Base-by-base conservation (phyloP, 2,113 vertebrate genomes). In the Boleophthalmus pectinirostris region DNA sequence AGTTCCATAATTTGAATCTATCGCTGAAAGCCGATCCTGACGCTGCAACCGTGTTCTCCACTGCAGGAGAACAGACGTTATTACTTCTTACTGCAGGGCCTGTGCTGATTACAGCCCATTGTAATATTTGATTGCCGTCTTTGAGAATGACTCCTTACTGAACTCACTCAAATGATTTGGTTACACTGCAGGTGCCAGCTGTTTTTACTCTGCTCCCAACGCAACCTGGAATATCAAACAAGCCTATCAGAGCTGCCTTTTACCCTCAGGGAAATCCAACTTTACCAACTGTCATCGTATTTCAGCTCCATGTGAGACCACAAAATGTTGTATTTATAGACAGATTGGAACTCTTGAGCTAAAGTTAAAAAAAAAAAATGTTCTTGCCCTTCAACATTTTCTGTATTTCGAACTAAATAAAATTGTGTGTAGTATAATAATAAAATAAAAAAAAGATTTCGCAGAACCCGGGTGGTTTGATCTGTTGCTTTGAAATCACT, bases 41-140 rank as follows among this genome's bases (percentile, higher is more conserved):
- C 24, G 21, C 56, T 64, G 15, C 29, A 64, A 18, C 61, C 9
- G 33, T 2, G 33, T n/a, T 11, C 10, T 23, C 23, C 20, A 38
- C 18, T n/a, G 16, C n/a, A 11, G 61, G 29, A 64, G 15, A 64
- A 64, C 38, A 38, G 61, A 20, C 60, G 29, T 20, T 20, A 25
- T 43, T 25, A 25, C 25, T 61, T 29, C n/a, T 64, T 64, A 38
- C 61, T n/a, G 18, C 2, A 33, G 38, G 61, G 61, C 61, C 29
- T 64, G 18, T 20, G 8, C 61, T 64, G 61, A 64, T 64, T 43
- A 64, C 61, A 5, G 2, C 18, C 61, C 29, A 64, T 64, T 64
- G 61, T 64, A 64, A 64, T n/a, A 20, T 64, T 20, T 64, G 61
- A 64, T 64, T 64, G 61, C 33, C 20, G 61, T 64, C 33, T 64